Evolutionary conservation across 2,797 vertebrate species (phyloP).

Genomic region (Ficedula albicollis): DNA sequence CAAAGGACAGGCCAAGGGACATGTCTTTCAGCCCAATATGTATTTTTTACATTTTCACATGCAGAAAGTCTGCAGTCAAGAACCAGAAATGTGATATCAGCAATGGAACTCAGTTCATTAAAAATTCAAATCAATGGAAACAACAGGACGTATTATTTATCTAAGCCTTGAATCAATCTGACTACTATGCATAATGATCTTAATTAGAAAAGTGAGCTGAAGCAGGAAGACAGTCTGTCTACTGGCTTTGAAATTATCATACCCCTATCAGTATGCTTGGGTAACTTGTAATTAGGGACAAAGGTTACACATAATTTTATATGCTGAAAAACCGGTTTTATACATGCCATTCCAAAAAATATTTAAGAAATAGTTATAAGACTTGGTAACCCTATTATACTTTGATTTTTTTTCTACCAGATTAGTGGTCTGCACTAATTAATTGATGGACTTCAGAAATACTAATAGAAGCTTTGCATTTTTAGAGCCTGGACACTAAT

Average conservation of each 20-base stretch:
- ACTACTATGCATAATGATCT: constrained; percentile 53
- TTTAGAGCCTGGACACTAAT: neutral
- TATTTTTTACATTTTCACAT: constrained; percentile 14
- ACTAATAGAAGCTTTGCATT: neutral
- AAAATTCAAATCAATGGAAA: constrained; percentile 64
- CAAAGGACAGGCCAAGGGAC: constrained; percentile 10
- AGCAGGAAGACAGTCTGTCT: constrained; percentile 63
- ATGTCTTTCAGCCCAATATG: neutral
- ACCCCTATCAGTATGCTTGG: constrained; percentile 58
- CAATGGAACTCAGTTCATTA: constrained; percentile 43
- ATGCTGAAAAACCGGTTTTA: constrained; percentile 66
- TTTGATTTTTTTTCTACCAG: neutral
- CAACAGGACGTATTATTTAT: constrained; percentile 61
- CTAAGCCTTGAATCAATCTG: constrained; percentile 60
- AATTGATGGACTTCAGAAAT: neutral
- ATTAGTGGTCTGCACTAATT: neutral
- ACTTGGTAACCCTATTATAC: neutral
- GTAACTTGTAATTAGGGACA: constrained; percentile 68
- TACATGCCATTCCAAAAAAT: neutral
- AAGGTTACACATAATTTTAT: constrained; percentile 67
- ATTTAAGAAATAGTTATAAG: constrained; percentile 31
- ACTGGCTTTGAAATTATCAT: constrained; percentile 60
- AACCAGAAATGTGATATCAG: constrained; percentile 27
- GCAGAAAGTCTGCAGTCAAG: constrained; percentile 4
- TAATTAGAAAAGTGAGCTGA: constrained; percentile 60